Evolutionary conservation across 2,797 vertebrate genomes (phyloP).

Genomic region (Malurus leucopterus): DNA sequence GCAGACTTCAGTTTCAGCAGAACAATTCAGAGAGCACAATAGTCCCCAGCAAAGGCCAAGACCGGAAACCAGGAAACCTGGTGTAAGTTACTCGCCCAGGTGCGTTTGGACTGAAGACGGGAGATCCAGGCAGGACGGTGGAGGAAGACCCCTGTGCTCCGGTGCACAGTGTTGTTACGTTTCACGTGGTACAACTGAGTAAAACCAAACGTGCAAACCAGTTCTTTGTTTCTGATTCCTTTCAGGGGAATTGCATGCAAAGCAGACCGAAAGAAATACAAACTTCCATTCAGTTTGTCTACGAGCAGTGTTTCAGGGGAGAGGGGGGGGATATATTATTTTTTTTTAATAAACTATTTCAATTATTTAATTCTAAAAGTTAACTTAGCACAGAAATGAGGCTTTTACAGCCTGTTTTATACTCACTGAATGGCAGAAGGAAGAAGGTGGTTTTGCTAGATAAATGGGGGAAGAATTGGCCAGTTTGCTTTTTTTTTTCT

Average conservation of each 20-base stretch:
- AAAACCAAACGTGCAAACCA: slow-evolving; percentile 78
- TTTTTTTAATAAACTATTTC: slow-evolving; percentile 73
- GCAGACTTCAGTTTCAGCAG: slow-evolving; percentile 82
- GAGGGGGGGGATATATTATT: slow-evolving; percentile 45
- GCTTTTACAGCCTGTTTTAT: slow-evolving; percentile 62
- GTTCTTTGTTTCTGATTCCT: slow-evolving; percentile 76
- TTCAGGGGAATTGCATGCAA: slow-evolving; percentile 72
- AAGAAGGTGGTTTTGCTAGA: slow-evolving; percentile 62
- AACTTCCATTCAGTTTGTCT: slow-evolving; percentile 66
- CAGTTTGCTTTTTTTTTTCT: slow-evolving; percentile 69
- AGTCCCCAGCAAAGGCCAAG: slow-evolving; percentile 86
- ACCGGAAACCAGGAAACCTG: slow-evolving; percentile 85
- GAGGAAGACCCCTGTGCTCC: slow-evolving; percentile 70
- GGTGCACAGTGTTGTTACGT: slow-evolving; percentile 76
- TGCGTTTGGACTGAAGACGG: slow-evolving; percentile 31
- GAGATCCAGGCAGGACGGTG: slow-evolving; percentile 37
- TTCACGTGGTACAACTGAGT: slow-evolving; percentile 75
- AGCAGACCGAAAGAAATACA: slow-evolving; percentile 60
- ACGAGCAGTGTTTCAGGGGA: slow-evolving; percentile 63
- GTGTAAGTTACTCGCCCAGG: slow-evolving; percentile 70
- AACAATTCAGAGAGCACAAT: slow-evolving; percentile 88
- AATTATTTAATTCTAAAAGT: slow-evolving; percentile 76
- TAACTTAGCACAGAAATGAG: slow-evolving; percentile 70
- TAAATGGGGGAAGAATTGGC: slow-evolving; percentile 64
- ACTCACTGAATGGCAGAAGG: slow-evolving; percentile 55